Base-by-base conservation (phyloP, 2,113 vertebrate species). In the Archocentrus centrarchus region DNA sequence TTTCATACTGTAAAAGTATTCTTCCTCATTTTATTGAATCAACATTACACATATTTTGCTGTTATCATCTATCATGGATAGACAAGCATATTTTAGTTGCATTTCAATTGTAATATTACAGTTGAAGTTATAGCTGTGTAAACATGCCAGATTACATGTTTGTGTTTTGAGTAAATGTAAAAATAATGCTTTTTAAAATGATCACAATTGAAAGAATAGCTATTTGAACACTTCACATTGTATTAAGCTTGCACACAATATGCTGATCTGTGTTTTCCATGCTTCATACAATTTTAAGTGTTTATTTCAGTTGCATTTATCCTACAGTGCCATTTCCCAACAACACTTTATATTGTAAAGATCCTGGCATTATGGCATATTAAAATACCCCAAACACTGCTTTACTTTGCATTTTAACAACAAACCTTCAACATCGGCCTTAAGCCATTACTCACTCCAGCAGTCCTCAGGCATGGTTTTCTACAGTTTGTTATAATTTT, bases 301-400 rank as follows among this genome's bases (percentile, higher is more conserved):
- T 44, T 44, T 13, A 13, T 44, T 44, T 13, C 11, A 13, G 41
- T 44, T 14, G 41, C 11, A 5, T 44, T 44, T 44, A 44, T 13
- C 13, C 41, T 11, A 44, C 41, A 44, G 4, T 14, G 13, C 41
- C 11, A 13, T 14, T 13, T 44, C 41, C 41, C 41, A 44, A 41
- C 9, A 8, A 41, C 39, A 41, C 37, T 3, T 41, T 2, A 41
- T 41, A 14, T 14, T 61, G 13, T 22, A 15, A 64, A 64, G 62
- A 15, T 11, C 37, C 7, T 6, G 32, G 32, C 37, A 37, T 37
- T 0, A 4, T 17, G n/a, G 22, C 44, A 15, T 13, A 44, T 7
- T 44, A 2, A 9, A 9, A 39, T 39, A 39, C 37, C 4, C 8
- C 37, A 39, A 41, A 41, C 39, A 41, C 39, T 44, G n/a, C 24